Percentiles rank a stretch among this genome's conserved stretches.
These are phyloP conservation scores for Trichosurus vulpecula DNA, from an alignment of 2,797 vertebrate species.

Conservation along the genomic window DNA sequence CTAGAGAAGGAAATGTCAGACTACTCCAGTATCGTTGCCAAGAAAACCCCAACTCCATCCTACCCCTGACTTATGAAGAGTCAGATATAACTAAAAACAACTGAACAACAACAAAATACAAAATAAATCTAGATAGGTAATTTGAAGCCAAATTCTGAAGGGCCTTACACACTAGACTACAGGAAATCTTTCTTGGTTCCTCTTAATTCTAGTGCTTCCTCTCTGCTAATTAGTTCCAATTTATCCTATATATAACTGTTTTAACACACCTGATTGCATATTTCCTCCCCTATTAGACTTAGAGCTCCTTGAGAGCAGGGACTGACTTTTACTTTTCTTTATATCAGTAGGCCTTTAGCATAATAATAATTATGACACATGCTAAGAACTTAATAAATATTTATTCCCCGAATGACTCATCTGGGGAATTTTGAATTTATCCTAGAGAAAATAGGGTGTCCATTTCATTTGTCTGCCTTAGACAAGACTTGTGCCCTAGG, in stretches of 20 bases:
- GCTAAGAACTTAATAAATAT: background rate
- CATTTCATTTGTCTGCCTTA: background rate
- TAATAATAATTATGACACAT: background rate
- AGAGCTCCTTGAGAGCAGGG: background rate
- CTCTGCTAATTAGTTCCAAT: background rate
- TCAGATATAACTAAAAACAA: background rate
- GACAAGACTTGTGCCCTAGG: background rate
- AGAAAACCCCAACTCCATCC: background rate
- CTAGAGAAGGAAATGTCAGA: background rate
- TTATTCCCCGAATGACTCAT: background rate
- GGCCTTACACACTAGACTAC: background rate
- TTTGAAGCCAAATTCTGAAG: background rate
- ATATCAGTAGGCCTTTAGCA: background rate
- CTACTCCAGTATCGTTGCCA: background rate
- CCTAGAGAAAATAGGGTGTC: background rate
- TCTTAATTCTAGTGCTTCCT: background rate
- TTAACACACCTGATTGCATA: too few species aligned
- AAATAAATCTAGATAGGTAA: background rate
- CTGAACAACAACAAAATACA: background rate
- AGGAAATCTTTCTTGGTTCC: background rate
- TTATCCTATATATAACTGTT: background rate
- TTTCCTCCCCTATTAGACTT: background rate
- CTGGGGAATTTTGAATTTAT: background rate
- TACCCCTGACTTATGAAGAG: background rate
- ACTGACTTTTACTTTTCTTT: background rate